These are phyloP conservation scores for Morinoia aosen DNA, from an alignment of 2,888 invertebrate species.

Conservation along the genomic window DNA sequence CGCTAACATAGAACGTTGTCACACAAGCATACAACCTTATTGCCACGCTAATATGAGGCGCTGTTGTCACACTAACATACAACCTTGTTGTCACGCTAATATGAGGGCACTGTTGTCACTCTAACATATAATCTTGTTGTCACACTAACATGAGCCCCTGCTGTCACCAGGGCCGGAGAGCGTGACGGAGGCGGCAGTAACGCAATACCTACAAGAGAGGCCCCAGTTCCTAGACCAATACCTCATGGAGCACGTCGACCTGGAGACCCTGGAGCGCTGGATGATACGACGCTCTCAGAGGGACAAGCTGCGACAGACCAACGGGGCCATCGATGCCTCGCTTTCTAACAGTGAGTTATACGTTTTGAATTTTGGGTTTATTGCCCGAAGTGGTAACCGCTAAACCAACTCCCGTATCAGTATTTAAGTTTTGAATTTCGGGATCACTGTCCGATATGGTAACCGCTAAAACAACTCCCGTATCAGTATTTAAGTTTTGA, in stretches of 20 bases:
- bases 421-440: neutral
- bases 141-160: neutral
- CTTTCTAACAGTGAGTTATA: slow-evolving; percentile 6
- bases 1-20: too few species aligned
- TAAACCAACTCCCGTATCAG: neutral
- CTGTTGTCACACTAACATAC: too few species aligned
- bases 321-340: neutral
- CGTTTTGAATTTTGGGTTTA: neutral
- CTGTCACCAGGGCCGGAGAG: neutral
- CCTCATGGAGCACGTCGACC: slow-evolving; percentile 77
- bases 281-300: slow-evolving; percentile 31
- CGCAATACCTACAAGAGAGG: slow-evolving; percentile 74
- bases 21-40: too few species aligned
- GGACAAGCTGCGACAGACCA: slow-evolving; percentile 17
- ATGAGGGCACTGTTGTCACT: neutral
- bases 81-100: neutral
- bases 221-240: slow-evolving; percentile 79
- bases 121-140: too few species aligned
- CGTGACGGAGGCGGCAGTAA: slow-evolving; percentile 1
- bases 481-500: neutral
- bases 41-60: too few species aligned
- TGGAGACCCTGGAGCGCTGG: slow-evolving; percentile 77
- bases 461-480: too few species aligned
- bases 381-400: neutral
- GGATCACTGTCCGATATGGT: neutral